Conservation (phyloP, 2,113 vertebrate genomes). For the Trinectes maculatus region DNA sequence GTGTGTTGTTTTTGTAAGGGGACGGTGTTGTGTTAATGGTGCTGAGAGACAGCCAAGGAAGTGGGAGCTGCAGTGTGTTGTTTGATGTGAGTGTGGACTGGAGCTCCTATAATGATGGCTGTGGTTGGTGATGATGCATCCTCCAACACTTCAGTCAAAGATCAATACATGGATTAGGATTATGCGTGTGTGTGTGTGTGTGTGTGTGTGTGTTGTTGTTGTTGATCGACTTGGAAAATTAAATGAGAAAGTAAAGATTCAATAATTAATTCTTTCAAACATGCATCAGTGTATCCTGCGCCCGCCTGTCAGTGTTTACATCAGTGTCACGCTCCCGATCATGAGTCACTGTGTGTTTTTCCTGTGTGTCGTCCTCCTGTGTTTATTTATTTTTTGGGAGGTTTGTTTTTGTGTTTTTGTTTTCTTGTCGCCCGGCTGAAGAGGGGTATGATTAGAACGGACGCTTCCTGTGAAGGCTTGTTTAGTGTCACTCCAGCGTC, state of each 20-base stretch:
- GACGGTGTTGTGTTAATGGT: constrained; percentile 21
- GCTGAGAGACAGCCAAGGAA: neutral
- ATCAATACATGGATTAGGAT: neutral
- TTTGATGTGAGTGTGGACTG: constrained; percentile 27
- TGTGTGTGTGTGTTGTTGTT: neutral
- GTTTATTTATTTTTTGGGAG: neutral
- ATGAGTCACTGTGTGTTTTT: constrained; percentile 1
- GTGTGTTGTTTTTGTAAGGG: constrained; percentile 39
- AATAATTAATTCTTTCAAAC: constrained; percentile 1
- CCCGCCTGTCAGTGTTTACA: constrained; percentile 27
- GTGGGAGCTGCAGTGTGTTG: constrained; percentile 1
- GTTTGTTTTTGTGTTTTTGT: constrained; percentile 17
- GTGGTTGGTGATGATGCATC: constrained; percentile 32
- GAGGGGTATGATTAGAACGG: constrained; percentile 64
- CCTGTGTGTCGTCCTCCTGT: constrained; percentile 24
- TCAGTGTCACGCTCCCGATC: constrained; percentile 7
- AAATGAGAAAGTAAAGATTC: neutral
- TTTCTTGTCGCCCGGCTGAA: constrained; percentile 37
- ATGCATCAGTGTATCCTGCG: neutral
- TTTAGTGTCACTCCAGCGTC: constrained; percentile 56
- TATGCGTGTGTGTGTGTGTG: constrained; percentile 4
- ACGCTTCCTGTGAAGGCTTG: constrained; percentile 59
- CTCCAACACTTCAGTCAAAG: constrained; percentile 31
- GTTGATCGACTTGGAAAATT: too few relatives aligned
- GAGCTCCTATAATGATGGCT: constrained; percentile 25